Base-by-base conservation (phyloP, 2,797 vertebrate species). In the Notolabrus celidotus region DNA sequence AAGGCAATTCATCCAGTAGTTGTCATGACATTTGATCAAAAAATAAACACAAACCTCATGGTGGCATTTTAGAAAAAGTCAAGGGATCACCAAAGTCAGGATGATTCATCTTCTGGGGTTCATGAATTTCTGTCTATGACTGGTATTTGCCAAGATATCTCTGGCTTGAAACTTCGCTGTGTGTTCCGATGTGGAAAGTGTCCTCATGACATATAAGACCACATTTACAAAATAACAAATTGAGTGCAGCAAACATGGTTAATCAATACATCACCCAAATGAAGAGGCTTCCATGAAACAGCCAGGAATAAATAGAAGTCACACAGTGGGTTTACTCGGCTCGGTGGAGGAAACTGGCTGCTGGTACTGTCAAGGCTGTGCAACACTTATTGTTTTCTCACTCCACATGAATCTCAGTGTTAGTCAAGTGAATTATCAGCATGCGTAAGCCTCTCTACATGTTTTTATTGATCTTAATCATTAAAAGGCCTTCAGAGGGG, bases 271-370 rank as follows among this genome's bases (percentile, higher is more conserved):
- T 47, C 1, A 0, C 17, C 58, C 33, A 63, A 72, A 76, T 71
- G 43, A 58, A 70, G 68, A 51, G 64, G 65, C 67, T 69, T 59
- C 52, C 47, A 57, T 51, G 45, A 33, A 49, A n/a, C 60, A 39
- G 29, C 43, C 31, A 56, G 59, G 72, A 64, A 67, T 70, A 57
- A 74, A 20, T 56, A 63, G 68, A 74, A 71, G 79, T 62, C 61
- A 59, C 74, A 67, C 45, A 20, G 31, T 19, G 39, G 39, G 70
- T 65, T 61, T 38, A 46, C 57, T 70, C 43, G 2, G 58, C 72
- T 68, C 67, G 41, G 61, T 49, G 39, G 61, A 62, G 39, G 25
- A 59, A 64, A 56, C 45, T 23, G 23, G 34, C 55, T 42, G 76
- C 68, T 54, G 59, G 49, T 52, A 41, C 56, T 51, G 64, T 22